Evolutionary conservation across 2,797 vertebrate species (phyloP).

Genomic region (Pterois miles): DNA sequence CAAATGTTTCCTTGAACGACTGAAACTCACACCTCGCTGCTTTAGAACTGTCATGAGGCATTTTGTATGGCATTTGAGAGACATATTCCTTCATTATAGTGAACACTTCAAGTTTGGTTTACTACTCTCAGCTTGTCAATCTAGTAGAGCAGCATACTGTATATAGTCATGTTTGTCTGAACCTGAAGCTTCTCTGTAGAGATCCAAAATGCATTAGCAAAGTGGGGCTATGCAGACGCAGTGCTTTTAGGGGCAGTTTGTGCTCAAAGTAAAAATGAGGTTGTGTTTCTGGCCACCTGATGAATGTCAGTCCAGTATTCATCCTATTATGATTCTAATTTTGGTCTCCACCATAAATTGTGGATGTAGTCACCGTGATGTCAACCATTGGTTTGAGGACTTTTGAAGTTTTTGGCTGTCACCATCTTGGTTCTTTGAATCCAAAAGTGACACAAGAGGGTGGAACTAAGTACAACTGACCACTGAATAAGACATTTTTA

Average conservation of each 20-base stretch:
- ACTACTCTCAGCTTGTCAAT: background rate
- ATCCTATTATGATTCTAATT: background rate
- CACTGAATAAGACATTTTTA: too few species aligned
- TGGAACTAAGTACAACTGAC: too few species aligned
- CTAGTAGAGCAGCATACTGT: background rate
- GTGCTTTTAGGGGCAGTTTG: background rate
- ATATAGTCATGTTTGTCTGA: background rate
- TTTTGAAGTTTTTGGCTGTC: too few species aligned
- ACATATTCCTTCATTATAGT: slow-evolving; percentile 3
- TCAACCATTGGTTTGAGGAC: too few species aligned
- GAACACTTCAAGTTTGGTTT: background rate
- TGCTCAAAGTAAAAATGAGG: background rate
- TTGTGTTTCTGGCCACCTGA: background rate
- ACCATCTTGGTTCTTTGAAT: too few species aligned
- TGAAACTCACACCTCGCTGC: background rate
- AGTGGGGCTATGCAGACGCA: background rate
- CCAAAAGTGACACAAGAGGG: too few species aligned
- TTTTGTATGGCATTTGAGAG: background rate
- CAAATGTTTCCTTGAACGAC: background rate
- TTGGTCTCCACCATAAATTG: background rate
- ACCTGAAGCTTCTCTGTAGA: background rate
- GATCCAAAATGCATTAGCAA: background rate
- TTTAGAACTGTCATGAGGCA: background rate
- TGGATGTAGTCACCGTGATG: too few species aligned
- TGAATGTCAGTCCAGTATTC: background rate